Conservation (phyloP, 2,797 vertebrate genomes). For the Euthynnus affinis region DNA sequence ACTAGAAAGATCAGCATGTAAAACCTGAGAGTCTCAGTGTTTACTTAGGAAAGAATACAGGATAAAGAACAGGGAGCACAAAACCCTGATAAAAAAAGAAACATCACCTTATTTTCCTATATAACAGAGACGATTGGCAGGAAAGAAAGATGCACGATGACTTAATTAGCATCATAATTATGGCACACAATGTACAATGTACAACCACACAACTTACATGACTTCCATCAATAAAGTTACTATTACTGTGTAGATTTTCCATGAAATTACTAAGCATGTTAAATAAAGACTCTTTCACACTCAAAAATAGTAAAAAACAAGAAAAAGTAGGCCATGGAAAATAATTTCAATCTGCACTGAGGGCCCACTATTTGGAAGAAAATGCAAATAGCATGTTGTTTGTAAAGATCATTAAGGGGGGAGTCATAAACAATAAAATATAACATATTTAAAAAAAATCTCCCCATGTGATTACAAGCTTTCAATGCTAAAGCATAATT, state of each 20-base stretch:
- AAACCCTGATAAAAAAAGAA: constrained; percentile 77
- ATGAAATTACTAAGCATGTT: constrained; percentile 9
- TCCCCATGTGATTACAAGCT: neutral
- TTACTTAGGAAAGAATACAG: constrained; percentile 65
- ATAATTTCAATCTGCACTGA: too few species aligned
- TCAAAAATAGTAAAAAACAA: too few species aligned
- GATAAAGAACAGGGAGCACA: constrained; percentile 70
- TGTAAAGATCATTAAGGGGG: neutral
- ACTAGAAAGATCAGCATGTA: constrained; percentile 77
- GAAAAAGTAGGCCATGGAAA: too few species aligned
- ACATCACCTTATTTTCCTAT: constrained; percentile 97
- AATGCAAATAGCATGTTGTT: neutral
- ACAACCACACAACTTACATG: constrained; percentile 17
- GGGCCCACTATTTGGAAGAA: neutral
- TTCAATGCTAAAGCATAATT: neutral
- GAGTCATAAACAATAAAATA: neutral
- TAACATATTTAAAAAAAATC: too few species aligned
- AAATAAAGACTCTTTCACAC: too few species aligned
- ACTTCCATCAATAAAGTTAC: neutral
- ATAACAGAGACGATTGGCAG: constrained; percentile 76
- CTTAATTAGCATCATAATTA: constrained; percentile 62
- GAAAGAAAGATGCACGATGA: constrained; percentile 81
- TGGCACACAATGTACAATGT: constrained; percentile 21
- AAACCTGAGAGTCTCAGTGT: constrained; percentile 69
- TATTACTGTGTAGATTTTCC: neutral